Percentiles rank a stretch among this genome's conserved stretches.
These are phyloP conservation scores for Malurus splendens DNA, from an alignment of 2,797 vertebrate genomes.

Conservation along the genomic window DNA sequence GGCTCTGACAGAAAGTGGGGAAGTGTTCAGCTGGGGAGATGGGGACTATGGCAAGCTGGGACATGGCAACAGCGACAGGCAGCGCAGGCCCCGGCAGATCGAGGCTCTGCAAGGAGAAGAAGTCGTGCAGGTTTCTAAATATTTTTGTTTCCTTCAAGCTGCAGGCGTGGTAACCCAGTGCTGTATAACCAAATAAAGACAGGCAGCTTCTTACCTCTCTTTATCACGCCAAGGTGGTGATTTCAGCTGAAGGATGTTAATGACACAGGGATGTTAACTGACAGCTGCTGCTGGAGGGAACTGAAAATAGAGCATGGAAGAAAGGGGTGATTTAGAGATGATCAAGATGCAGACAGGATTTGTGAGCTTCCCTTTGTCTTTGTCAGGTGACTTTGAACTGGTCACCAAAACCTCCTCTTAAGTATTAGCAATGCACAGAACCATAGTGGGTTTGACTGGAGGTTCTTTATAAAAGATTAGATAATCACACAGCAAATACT, in stretches of 20 bases:
- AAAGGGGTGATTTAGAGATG: not conserved
- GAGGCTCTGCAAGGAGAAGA: conserved; percentile 84
- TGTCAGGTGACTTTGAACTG: not conserved
- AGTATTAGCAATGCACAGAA: not conserved
- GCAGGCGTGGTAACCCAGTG: not conserved
- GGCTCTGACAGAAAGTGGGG: conserved; percentile 82
- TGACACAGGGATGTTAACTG: not conserved
- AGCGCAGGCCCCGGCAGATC: conserved; percentile 79
- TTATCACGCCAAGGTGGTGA: not conserved
- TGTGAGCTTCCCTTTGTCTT: not conserved
- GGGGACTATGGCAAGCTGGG: conserved; percentile 84
- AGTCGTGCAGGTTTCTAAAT: conserved; percentile 75
- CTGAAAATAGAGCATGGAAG: not conserved
- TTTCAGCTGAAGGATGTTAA: not conserved
- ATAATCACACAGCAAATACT: not conserved
- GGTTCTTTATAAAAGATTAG: not conserved
- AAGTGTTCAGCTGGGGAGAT: conserved; percentile 85
- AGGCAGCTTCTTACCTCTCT: not conserved
- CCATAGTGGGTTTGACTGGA: not conserved
- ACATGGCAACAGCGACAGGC: conserved; percentile 82
- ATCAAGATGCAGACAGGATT: not conserved
- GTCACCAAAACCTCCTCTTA: not conserved
- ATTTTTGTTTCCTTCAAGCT: not conserved
- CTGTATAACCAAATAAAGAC: not conserved
- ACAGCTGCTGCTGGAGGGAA: not conserved